Evolutionary conservation across 2,888 invertebrate species (phyloP).

Genomic region (Sminthurinus aureus): DNA sequence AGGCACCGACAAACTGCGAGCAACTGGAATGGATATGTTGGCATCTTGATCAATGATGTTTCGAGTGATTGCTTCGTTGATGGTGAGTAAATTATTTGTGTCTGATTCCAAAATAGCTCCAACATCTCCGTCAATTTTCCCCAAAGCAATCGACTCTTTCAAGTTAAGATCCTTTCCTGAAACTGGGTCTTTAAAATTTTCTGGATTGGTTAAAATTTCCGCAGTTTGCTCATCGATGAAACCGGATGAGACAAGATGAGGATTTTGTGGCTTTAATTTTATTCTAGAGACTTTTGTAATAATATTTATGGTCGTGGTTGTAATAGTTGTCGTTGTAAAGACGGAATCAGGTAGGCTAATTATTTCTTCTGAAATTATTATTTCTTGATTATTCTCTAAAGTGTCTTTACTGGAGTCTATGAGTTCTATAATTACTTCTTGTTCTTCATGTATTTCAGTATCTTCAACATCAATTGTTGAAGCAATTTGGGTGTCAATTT

Average conservation of each 20-base stretch:
- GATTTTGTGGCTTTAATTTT: constrained; percentile 66
- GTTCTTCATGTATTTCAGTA: neutral
- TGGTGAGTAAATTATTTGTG: constrained; percentile 78
- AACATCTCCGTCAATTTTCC: constrained; percentile 74
- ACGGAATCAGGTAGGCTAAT: constrained; percentile 59
- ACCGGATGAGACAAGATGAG: constrained; percentile 78
- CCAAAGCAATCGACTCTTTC: constrained; percentile 76
- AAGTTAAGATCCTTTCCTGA: constrained; percentile 72
- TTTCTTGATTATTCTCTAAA: neutral
- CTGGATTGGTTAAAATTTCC: constrained; percentile 71
- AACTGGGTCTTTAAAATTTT: constrained; percentile 69
- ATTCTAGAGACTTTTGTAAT: constrained; percentile 58
- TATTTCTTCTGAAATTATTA: constrained; percentile 56
- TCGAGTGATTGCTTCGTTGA: constrained; percentile 83
- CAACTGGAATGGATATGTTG: constrained; percentile 79
- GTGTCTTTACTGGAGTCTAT: neutral
- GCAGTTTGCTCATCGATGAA: constrained; percentile 81
- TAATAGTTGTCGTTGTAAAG: constrained; percentile 57
- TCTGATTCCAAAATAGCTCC: constrained; percentile 86
- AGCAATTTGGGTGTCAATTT: neutral
- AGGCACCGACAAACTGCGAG: constrained; percentile 80
- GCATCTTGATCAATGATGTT: constrained; percentile 83
- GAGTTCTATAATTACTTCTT: constrained; percentile 12
- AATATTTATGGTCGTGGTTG: constrained; percentile 56
- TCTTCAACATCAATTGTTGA: neutral